Conservation (phyloP, 2,888 invertebrate genomes). For the Euplexia lucipara region DNA sequence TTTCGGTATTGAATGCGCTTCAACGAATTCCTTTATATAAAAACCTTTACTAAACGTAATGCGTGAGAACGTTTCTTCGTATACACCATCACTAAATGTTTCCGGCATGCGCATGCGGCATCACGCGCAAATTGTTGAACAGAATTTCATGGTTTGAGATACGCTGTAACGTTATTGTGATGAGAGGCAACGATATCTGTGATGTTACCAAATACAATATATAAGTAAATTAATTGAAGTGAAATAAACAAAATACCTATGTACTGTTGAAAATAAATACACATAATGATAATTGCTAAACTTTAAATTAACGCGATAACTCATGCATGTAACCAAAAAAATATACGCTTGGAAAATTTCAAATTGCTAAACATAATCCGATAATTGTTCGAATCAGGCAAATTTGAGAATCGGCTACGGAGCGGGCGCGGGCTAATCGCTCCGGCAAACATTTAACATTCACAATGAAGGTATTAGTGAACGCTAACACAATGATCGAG, state of each 20-base stretch:
- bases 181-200: background rate
- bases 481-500: constrained; percentile 39
- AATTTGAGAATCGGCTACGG: constrained; percentile 22
- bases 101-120: constrained; percentile 30
- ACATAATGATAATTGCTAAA: background rate
- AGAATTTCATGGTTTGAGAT: constrained; percentile 40
- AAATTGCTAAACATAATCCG: constrained; percentile 34
- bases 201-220: too few relatives aligned
- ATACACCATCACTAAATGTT: constrained; percentile 24
- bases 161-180: constrained; percentile 2
- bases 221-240: too few relatives aligned
- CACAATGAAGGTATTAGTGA: constrained; percentile 33
- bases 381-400: constrained; percentile 40
- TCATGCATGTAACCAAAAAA: constrained; percentile 11
- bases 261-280: background rate
- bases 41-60: constrained; percentile 36
- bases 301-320: constrained; percentile 5
- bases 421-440: constrained; percentile 16
- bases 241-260: background rate
- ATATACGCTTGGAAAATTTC: constrained; percentile 23
- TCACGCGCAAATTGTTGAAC: constrained; percentile 42
- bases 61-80: constrained; percentile 51
- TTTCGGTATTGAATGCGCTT: constrained; percentile 25
- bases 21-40: constrained; percentile 37
- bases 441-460: constrained; percentile 42